These are phyloP conservation scores for Trichogramma pretiosum DNA, from an alignment of 1,140 invertebrate species.

Conservation along the genomic window DNA sequence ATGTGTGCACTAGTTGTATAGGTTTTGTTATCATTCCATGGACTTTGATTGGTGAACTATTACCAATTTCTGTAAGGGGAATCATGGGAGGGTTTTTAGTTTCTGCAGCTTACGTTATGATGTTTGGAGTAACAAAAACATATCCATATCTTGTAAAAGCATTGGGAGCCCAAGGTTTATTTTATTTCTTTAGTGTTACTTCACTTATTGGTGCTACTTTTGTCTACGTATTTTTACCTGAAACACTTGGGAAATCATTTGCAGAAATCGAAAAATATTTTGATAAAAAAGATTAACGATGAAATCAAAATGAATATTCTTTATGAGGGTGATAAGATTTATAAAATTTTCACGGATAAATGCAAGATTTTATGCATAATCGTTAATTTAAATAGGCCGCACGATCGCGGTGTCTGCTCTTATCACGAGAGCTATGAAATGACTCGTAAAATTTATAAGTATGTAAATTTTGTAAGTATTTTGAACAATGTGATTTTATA, in stretches of 20 bases:
- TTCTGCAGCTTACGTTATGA: slow-evolving; percentile 53
- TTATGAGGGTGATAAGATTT: too few relatives aligned
- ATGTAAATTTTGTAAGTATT: too few relatives aligned
- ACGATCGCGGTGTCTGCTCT: too few relatives aligned
- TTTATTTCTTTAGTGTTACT: slow-evolving; percentile 53
- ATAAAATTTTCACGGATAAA: too few relatives aligned
- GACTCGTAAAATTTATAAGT: too few relatives aligned
- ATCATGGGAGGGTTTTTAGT: slow-evolving; percentile 49
- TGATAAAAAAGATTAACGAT: too few relatives aligned
- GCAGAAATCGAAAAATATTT: slow-evolving; percentile 46
- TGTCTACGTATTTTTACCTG: slow-evolving; percentile 57
- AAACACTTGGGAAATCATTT: slow-evolving; percentile 64
- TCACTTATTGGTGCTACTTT: slow-evolving; percentile 51
- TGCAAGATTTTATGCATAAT: too few relatives aligned
- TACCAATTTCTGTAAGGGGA: slow-evolving; percentile 49
- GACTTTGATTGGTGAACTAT: slow-evolving; percentile 50
- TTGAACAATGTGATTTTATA: too few relatives aligned
- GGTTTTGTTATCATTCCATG: slow-evolving; percentile 56
- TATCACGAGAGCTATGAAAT: too few relatives aligned
- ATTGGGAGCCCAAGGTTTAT: slow-evolving; percentile 47
- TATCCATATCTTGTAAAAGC: slow-evolving; percentile 49
- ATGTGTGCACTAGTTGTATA: slow-evolving; percentile 47
- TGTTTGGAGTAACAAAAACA: slow-evolving; percentile 57
- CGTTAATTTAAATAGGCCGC: too few relatives aligned
- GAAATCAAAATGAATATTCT: too few relatives aligned